Evolutionary conservation across 2,113 vertebrate genomes (phyloP), one percentile per base, ranked within the genome.

Genomic region (Syngnathus typhle): DNA sequence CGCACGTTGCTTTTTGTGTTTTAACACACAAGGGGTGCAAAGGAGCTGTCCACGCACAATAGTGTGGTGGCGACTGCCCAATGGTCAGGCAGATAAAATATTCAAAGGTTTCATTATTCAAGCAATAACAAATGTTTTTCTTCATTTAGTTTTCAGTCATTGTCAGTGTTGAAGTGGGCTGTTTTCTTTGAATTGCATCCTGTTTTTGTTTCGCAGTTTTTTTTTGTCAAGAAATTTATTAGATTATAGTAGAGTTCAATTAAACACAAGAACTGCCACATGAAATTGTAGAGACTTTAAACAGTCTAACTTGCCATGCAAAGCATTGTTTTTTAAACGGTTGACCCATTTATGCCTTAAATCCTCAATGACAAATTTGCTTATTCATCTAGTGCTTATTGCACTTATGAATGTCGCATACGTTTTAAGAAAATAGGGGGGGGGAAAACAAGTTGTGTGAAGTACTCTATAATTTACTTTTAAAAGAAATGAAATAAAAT

Each of bases 111-210:
- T 75, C 75, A 71, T 61, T 74, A 70, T 78, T 80, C 60, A 74
- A 90, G 90, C 90, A 91, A 91, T 91, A 91, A 89, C 77, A 68
- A 71, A 69, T 16, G 78, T 73, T 72, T 74, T 19, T 70, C 68
- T 75, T 73, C 76, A 18, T 38, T 68, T 71, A 60, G 64, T 69
- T 67, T 61, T 12, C 5, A 73, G 44, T 73, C 69, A 68, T 69
- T 79, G 64, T 39, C 54, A 76, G 65, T 79, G 66, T 68, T 67
- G 27, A 49, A 56, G 18, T 49, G 39, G 6, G 12, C 9, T 60
- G 75, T 68, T 69, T n/a, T 8, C 13, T 77, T 83, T 62, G 64
- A 37, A 19, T 67, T 60, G 52, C 62, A 68, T 65, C 18, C n/a
- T 11, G 19, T 51, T 68, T 65, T 37, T 68, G 65, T 65, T 13